phyloP scores from a whole-genome alignment of 2,113 vertebrate species.

The Spea multiplicata region DNA sequence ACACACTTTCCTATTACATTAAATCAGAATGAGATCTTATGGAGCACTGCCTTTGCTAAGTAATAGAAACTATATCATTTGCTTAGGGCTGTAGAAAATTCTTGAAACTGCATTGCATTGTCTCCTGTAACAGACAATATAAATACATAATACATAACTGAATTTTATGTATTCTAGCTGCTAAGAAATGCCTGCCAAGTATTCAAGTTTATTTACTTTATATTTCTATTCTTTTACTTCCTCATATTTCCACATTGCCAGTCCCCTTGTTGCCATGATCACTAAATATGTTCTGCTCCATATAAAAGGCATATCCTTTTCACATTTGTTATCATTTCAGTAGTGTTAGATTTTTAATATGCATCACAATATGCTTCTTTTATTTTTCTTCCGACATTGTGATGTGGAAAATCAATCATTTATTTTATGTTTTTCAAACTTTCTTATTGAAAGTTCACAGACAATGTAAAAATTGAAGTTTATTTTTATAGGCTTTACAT shows the following conservation, averaged over 20 bases:
- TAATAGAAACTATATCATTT: constrained; percentile 25
- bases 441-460: constrained; percentile 2
- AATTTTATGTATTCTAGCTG: constrained; percentile 11
- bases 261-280: constrained; percentile 27
- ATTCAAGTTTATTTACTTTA: constrained; percentile 24
- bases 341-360: constrained; percentile 21
- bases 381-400: constrained; percentile 4
- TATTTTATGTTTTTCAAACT: not conserved
- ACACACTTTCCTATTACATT: constrained; percentile 64
- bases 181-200: constrained; percentile 13
- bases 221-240: constrained; percentile 28
- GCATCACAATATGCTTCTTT: constrained; percentile 21
- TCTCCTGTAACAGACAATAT: constrained; percentile 12
- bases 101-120: constrained; percentile 10
- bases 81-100: constrained; percentile 34
- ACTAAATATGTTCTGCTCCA: not conserved
- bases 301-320: constrained; percentile 22
- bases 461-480: constrained; percentile 1
- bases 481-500: not conserved
- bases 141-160: constrained; percentile 31
- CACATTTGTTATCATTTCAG: constrained; percentile 1
- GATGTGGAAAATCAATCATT: constrained; percentile 4
- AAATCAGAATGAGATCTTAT: constrained; percentile 6
- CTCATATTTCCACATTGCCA: constrained; percentile 28
- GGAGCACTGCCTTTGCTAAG: not conserved